phyloP scores from a whole-genome alignment of 2,888 invertebrate genomes.

The Macrosoma leucophasiata region DNA sequence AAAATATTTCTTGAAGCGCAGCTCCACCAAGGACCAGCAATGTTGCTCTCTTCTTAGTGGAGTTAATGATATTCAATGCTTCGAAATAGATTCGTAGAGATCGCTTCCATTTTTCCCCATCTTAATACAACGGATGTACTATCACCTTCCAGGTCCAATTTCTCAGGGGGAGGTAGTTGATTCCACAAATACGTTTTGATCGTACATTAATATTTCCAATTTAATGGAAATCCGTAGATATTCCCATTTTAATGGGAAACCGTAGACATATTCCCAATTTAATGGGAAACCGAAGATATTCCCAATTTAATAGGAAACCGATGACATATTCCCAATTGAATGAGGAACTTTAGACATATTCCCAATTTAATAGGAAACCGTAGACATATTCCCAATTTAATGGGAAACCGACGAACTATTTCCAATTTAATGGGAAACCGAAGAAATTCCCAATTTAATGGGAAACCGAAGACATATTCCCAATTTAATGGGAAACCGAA shows the following conservation, averaged over 20 bases:
- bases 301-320: too few species aligned
- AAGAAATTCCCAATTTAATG: too few species aligned
- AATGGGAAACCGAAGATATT: too few species aligned
- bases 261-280: too few species aligned
- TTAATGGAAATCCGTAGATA: background rate
- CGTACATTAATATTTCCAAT: constrained; percentile 1
- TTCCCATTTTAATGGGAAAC: constrained; percentile 6
- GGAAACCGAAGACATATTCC: too few species aligned
- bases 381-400: too few species aligned
- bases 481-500: too few species aligned
- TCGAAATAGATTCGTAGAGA: constrained; percentile 27
- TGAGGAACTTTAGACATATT: too few species aligned
- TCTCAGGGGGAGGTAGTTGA: constrained; percentile 12
- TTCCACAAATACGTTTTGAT: constrained; percentile 4
- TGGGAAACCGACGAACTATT: too few species aligned
- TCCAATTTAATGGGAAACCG: too few species aligned
- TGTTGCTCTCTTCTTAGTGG: constrained; percentile 23
- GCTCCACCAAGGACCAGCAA: constrained; percentile 26
- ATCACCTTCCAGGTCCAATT: constrained; percentile 25
- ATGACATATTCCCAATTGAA: too few species aligned
- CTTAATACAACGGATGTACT: constrained; percentile 24
- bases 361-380: too few species aligned
- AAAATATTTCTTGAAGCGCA: constrained; percentile 30
- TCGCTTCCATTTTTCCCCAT: constrained; percentile 33
- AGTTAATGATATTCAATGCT: constrained; percentile 10